A percentile compares a stretch with the other conserved stretches of the same genome.
Conservation (phyloP, 2,797 vertebrate genomes). For the Onychomys torridus region DNA sequence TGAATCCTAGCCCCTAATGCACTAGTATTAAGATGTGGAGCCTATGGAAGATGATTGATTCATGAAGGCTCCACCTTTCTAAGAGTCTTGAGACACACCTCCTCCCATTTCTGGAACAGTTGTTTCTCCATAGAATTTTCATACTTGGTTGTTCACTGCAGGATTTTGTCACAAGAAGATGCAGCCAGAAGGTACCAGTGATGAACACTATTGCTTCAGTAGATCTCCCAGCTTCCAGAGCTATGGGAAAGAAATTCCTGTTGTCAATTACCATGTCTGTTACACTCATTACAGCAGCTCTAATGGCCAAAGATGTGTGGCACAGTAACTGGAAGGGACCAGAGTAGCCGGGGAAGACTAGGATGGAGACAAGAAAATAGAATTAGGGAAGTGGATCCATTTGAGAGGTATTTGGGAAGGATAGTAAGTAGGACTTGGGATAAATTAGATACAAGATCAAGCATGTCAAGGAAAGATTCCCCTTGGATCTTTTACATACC, state of each 20-base stretch:
- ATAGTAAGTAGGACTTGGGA: not conserved
- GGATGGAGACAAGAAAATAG: too few species aligned
- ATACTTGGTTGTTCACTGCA: not conserved
- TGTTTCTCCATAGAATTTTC: not conserved
- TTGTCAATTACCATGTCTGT: not conserved
- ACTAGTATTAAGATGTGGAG: not conserved
- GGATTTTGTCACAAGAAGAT: not conserved
- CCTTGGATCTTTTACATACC: not conserved
- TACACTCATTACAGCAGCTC: too few species aligned
- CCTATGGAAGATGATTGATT: not conserved
- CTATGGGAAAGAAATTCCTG: not conserved
- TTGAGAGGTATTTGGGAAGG: conserved; percentile 6
- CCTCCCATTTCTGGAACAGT: not conserved
- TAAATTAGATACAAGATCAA: not conserved
- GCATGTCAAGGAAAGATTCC: not conserved
- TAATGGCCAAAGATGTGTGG: not conserved
- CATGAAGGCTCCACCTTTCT: not conserved
- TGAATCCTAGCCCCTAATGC: not conserved
- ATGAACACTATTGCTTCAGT: not conserved
- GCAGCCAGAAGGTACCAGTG: not conserved
- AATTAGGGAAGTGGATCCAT: not conserved
- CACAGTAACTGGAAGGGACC: not conserved
- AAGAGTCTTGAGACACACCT: not conserved
- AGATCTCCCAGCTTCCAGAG: not conserved
- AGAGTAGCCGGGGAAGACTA: too few species aligned